phyloP scores from a whole-genome alignment of 2,888 invertebrate species.

The Microdon myrmicae region DNA sequence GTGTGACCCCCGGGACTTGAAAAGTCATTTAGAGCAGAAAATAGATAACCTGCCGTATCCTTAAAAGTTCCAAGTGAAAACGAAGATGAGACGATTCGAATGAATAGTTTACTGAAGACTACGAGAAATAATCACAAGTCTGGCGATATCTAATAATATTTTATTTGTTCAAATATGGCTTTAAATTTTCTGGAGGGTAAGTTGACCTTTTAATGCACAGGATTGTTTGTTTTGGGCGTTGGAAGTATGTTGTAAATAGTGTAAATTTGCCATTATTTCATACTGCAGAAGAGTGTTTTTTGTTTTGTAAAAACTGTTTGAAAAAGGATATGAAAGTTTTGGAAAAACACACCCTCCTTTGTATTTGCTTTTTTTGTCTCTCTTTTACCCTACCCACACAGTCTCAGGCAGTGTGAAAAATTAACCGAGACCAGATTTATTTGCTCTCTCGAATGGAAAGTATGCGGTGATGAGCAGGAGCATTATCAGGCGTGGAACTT shows the following conservation, averaged over 20 bases:
- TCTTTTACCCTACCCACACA: conserved; percentile 16
- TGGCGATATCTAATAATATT: too few relatives aligned
- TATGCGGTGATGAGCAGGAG: not conserved
- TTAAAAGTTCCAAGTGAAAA: too few relatives aligned
- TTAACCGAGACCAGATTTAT: conserved; percentile 31
- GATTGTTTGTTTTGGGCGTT: not conserved
- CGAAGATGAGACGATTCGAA: too few relatives aligned
- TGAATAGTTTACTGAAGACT: too few relatives aligned
- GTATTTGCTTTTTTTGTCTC: conserved; percentile 35
- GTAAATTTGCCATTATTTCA: conserved; percentile 15
- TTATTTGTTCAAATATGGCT: conserved; percentile 47
- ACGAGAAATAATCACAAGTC: too few relatives aligned
- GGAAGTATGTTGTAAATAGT: not conserved
- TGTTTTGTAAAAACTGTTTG: conserved; percentile 13
- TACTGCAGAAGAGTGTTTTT: conserved; percentile 21
- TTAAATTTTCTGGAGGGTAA: conserved; percentile 47
- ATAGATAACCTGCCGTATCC: too few relatives aligned
- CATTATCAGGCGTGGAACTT: conserved; percentile 17
- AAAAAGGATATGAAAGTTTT: conserved; percentile 34
- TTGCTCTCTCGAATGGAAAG: conserved; percentile 30
- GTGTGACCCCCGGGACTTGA: too few relatives aligned
- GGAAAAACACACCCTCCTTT: conserved; percentile 52
- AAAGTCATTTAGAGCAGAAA: too few relatives aligned
- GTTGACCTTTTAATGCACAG: conserved; percentile 1
- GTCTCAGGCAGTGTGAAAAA: conserved; percentile 22